These are phyloP conservation scores for Scarus forsteni DNA, from an alignment of 2,797 vertebrate genomes.

Conservation along the genomic window DNA sequence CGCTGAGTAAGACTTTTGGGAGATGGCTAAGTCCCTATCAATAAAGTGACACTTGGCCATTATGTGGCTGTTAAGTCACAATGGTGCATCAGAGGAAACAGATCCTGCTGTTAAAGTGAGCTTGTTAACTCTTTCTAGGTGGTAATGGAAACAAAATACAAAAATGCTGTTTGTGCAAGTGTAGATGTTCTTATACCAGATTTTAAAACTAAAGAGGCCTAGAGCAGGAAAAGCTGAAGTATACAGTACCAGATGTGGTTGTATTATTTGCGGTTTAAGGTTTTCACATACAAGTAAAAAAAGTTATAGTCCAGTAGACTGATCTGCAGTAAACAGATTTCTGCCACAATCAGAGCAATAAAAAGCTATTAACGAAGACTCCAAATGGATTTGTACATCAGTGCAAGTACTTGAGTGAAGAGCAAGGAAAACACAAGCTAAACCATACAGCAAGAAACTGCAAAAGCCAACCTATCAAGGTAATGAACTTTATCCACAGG, in stretches of 20 bases:
- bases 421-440: neutral
- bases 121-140: neutral
- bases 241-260: too few relatives aligned
- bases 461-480: neutral
- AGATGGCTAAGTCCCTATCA: conserved; percentile 37
- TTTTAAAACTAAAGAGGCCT: too few relatives aligned
- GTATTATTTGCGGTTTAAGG: too few relatives aligned
- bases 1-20: conserved; percentile 60
- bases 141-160: neutral
- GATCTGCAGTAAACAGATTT: conserved; percentile 41
- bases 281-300: neutral
- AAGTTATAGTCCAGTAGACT: conserved; percentile 42
- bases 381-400: conserved; percentile 43
- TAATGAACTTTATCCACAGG: neutral
- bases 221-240: too few relatives aligned
- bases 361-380: neutral
- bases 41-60: conserved; percentile 60
- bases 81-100: conserved; percentile 26
- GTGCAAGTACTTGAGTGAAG: conserved; percentile 3
- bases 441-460: neutral
- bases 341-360: conserved; percentile 36
- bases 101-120: conserved; percentile 1
- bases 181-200: too few relatives aligned
- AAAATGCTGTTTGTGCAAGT: too few relatives aligned
- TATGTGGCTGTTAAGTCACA: conserved; percentile 58